Evolutionary conservation across 2,888 invertebrate species (phyloP), one percentile per base, ranked within the genome.

Genomic region (Drosophila maculinotata): DNA sequence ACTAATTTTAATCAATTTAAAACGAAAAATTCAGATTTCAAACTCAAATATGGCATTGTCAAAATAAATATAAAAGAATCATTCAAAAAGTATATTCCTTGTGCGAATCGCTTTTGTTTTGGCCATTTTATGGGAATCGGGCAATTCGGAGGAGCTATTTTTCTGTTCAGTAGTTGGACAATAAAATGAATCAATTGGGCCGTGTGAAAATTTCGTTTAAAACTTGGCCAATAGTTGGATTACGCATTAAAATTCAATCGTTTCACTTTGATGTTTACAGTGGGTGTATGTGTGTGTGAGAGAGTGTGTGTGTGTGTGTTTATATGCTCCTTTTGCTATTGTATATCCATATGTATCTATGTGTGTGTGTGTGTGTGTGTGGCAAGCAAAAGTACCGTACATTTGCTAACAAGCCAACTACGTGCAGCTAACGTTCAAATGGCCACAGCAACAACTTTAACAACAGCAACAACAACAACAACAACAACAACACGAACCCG

Each of bases 381-480:
- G 51, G 70, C 31, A 62, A 59, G 67, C 62, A 62, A 58, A 69
- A 87, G 76, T 85, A 85, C 79, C 82, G 81, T 81, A 79, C 65
- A 68, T 63, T 76, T 59, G 79, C 85, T 85, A 87, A 87, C 85
- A 87, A 87, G 87, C 82, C 85, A 87, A 75, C 87, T 78, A 76
- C 78, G 67, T 78, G 79, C 59, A 84, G 49, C 75, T 53, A 78
- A 74, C 79, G 80, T 70, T 81, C 54, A 75, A 84, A 87, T 84
- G 79, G 64, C 62, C 76, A 85, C 65, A 76, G 65, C 62, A 73
- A 47, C 51, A 44, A 51, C 41, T 47, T 57, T 39, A 63, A 47
- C 51, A 44, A 26, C 36, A 3, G 12, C 33, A 60, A 33, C 12
- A 44, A 39, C 33, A 30, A 35, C 20, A 59, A 31, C 28, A 48